A percentile compares a stretch with the other conserved stretches of the same genome.
These are phyloP conservation scores for Mya arenaria DNA, from an alignment of 1,140 invertebrate species.

Conservation along the genomic window DNA sequence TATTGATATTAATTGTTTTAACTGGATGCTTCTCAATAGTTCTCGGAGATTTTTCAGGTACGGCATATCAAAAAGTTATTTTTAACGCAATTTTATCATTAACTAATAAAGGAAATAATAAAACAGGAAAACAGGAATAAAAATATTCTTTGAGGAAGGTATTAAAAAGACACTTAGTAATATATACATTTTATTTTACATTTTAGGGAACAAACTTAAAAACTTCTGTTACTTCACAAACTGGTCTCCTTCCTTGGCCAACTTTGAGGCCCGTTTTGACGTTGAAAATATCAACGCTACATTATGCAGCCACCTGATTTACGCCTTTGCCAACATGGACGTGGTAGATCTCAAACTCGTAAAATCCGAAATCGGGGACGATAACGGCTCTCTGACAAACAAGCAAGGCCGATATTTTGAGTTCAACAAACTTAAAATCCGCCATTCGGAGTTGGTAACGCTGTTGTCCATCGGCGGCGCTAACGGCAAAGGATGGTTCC, in stretches of 20 bases:
- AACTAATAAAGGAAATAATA: too few relatives aligned
- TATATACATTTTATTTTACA: too few relatives aligned
- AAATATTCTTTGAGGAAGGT: too few relatives aligned
- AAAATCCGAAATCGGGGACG: slow-evolving; percentile 60
- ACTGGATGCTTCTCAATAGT: too few relatives aligned
- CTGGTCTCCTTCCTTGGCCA: slow-evolving; percentile 94
- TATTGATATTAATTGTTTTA: too few relatives aligned
- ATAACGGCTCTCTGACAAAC: slow-evolving; percentile 46
- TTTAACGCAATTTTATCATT: too few relatives aligned
- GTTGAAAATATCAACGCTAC: slow-evolving; percentile 92
- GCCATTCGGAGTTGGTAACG: slow-evolving; percentile 87
- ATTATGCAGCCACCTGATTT: slow-evolving; percentile 96
- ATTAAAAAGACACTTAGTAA: too few relatives aligned
- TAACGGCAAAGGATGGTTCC: slow-evolving; percentile 61
- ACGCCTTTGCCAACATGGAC: slow-evolving; percentile 91
- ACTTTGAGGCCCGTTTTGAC: slow-evolving; percentile 89
- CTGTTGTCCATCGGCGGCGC: slow-evolving; percentile 64
- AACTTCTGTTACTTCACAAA: slow-evolving; percentile 93
- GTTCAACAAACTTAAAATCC: slow-evolving; percentile 90
- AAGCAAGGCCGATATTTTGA: slow-evolving; percentile 48
- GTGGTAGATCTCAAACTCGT: slow-evolving; percentile 46
- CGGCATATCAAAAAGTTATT: too few relatives aligned
- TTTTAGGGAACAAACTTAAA: slow-evolving; percentile 17
- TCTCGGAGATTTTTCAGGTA: too few relatives aligned
- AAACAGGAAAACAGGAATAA: too few relatives aligned